Conservation (phyloP, 2,888 invertebrate genomes). For the Calameuta idolon region DNA sequence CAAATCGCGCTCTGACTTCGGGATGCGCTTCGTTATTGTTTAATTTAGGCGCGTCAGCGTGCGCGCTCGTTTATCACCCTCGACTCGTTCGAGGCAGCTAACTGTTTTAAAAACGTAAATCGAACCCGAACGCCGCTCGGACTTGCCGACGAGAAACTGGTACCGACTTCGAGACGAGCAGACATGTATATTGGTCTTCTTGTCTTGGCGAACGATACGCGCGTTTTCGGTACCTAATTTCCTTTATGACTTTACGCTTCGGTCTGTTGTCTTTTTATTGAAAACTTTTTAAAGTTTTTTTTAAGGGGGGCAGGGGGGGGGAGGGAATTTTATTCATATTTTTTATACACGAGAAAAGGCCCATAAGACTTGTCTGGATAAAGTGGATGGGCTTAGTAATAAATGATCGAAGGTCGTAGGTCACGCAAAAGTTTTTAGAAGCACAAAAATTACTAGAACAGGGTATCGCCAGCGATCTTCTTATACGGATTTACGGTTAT, state of each 20-base stretch:
- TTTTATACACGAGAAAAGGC: neutral
- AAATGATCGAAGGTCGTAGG: neutral
- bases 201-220: neutral
- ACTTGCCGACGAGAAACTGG: neutral
- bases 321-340: neutral
- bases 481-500: neutral
- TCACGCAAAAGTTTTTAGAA: neutral
- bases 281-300: neutral
- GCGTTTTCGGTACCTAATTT: neutral
- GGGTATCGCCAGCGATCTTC: neutral
- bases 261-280: neutral
- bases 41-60: conserved; percentile 26
- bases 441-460: neutral
- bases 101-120: conserved; percentile 25
- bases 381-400: neutral
- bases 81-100: conserved; percentile 23
- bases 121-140: conserved; percentile 13
- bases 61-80: conserved; percentile 26
- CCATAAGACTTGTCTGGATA: neutral
- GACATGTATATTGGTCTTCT: neutral
- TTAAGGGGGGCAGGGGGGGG: too few relatives aligned
- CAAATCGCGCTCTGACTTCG: conserved; percentile 24
- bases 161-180: neutral
- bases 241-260: neutral
- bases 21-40: conserved; percentile 26